Evolutionary conservation across 2,113 vertebrate species (phyloP).

Genomic region (Silurus asotus): DNA sequence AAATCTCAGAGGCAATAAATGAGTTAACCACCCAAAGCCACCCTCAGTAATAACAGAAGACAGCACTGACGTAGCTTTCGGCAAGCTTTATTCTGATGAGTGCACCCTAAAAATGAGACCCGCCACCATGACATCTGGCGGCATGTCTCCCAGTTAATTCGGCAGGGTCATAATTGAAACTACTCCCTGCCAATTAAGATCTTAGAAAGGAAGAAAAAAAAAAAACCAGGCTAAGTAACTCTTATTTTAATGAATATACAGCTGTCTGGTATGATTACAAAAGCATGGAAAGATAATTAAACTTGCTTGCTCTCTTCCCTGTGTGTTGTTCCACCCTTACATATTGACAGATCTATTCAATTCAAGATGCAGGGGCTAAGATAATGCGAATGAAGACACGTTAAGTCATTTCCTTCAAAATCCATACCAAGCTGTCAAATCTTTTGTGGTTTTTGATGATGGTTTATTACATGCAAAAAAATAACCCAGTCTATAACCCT

Average conservation of each 20-base stretch:
- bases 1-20: not conserved
- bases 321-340: conserved; percentile 55
- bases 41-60: not conserved
- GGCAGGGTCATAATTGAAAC: conserved; percentile 55
- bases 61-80: conserved; percentile 15
- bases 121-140: conserved; percentile 43
- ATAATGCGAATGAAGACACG: conserved; percentile 17
- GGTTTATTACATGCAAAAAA: not conserved
- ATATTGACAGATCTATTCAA: conserved; percentile 43
- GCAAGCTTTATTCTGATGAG: conserved; percentile 34
- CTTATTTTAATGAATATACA: conserved; percentile 66
- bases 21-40: not conserved
- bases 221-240: conserved; percentile 51
- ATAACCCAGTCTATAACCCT: no score
- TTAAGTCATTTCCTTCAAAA: conserved; percentile 14
- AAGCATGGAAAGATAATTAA: conserved; percentile 66
- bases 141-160: conserved; percentile 43
- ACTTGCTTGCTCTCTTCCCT: conserved; percentile 52
- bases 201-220: conserved; percentile 50
- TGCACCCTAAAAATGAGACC: conserved; percentile 36
- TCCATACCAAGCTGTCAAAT: conserved; percentile 7
- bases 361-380: conserved; percentile 35
- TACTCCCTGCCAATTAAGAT: conserved; percentile 64
- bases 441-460: not conserved
- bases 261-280: conserved; percentile 66